A percentile compares a stretch with the other conserved stretches of the same genome.
Conservation (phyloP, 2,113 vertebrate species). For the Dendropsophus ebraccatus region DNA sequence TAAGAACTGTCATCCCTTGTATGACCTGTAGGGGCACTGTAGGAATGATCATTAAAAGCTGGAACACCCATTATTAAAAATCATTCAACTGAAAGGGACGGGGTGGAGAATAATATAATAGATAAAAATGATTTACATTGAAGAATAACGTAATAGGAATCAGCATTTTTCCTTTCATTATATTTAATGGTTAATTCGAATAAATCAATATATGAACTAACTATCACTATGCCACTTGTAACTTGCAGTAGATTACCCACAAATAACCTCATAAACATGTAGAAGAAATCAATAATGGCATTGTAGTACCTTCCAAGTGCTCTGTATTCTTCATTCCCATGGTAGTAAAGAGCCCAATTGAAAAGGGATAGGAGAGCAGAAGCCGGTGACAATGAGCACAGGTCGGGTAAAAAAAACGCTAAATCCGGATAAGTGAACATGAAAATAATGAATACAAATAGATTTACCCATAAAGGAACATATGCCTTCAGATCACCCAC, state of each 20-base stretch:
- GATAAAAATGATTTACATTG: neutral
- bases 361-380: neutral
- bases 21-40: too few relatives aligned
- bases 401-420: neutral
- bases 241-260: neutral
- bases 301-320: neutral
- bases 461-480: conserved; percentile 1
- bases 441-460: neutral
- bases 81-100: too few relatives aligned
- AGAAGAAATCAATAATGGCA: conserved; percentile 30
- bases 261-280: neutral
- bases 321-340: neutral
- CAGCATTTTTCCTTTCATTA: neutral
- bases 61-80: too few relatives aligned
- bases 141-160: neutral
- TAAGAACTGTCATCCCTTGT: too few relatives aligned
- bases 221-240: neutral
- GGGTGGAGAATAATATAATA: too few relatives aligned
- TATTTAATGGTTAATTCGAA: too few relatives aligned
- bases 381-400: neutral
- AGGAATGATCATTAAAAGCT: too few relatives aligned
- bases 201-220: neutral
- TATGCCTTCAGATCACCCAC: neutral
- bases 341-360: neutral
- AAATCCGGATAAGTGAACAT: neutral